A percentile compares a stretch with the other conserved stretches of the same genome.
phyloP scores from a whole-genome alignment of 2,888 invertebrate genomes.

The Odontomyia ornata region DNA sequence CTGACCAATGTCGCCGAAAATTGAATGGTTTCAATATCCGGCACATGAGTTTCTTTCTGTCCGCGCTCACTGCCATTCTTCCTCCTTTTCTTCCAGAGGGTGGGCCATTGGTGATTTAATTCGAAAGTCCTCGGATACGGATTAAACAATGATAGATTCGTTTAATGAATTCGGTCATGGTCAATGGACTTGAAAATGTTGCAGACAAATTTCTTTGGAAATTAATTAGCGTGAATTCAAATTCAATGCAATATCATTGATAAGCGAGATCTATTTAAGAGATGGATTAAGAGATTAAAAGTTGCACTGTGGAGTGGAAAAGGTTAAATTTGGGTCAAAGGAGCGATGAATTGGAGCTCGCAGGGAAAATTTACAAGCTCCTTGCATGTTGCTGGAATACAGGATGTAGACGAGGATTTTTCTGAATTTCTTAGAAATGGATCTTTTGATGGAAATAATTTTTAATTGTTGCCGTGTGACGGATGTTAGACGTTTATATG shows the following conservation, averaged over 20 bases:
- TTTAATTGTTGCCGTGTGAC: too few relatives aligned
- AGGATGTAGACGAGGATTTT: too few relatives aligned
- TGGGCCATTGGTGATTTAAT: constrained; percentile 23
- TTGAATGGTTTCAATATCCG: constrained; percentile 24
- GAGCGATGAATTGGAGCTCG: too few relatives aligned
- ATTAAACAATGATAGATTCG: constrained; percentile 25
- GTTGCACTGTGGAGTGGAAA: neutral
- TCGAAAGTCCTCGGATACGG: constrained; percentile 20
- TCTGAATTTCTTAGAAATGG: too few relatives aligned
- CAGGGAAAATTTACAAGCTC: too few relatives aligned
- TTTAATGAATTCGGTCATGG: constrained; percentile 14
- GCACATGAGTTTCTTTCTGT: neutral
- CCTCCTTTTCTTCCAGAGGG: neutral
- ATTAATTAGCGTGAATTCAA: constrained; percentile 32
- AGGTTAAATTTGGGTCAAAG: too few relatives aligned
- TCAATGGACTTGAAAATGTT: constrained; percentile 22
- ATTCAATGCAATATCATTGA: constrained; percentile 29
- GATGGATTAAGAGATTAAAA: constrained; percentile 37
- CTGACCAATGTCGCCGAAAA: neutral
- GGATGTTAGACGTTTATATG: too few relatives aligned
- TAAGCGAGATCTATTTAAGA: constrained; percentile 27
- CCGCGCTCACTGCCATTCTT: neutral
- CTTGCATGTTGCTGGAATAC: too few relatives aligned
- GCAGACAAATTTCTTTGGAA: constrained; percentile 41
- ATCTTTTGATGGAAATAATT: too few relatives aligned